Conservation (phyloP, 2,888 invertebrate genomes). For the Lissonota sp. region DNA sequence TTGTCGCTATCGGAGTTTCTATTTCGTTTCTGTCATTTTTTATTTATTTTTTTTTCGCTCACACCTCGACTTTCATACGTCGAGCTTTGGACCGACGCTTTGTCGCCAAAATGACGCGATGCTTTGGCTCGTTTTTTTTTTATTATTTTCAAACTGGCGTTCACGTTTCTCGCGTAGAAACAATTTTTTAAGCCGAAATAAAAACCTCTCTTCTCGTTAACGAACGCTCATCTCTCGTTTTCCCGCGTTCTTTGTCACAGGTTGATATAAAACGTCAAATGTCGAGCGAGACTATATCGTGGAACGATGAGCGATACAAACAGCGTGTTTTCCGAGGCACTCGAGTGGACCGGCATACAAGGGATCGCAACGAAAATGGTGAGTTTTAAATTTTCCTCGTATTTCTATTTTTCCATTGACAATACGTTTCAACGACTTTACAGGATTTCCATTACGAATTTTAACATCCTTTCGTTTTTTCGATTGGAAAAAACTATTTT, state of each 20-base stretch:
- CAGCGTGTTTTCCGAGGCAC: constrained; percentile 17
- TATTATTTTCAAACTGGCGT: neutral
- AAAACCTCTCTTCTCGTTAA: neutral
- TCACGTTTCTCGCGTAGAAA: too few relatives aligned
- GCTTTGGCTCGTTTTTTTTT: constrained; percentile 34
- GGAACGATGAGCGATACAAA: constrained; percentile 46
- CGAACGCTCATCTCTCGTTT: constrained; percentile 13
- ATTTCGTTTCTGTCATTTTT: neutral
- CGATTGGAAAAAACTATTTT: neutral
- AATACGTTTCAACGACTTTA: too few relatives aligned
- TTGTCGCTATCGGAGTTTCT: neutral
- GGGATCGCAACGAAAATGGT: constrained; percentile 10
- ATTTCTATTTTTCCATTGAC: neutral
- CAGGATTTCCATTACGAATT: too few relatives aligned
- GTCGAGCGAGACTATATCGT: constrained; percentile 32
- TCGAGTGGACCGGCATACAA: constrained; percentile 1
- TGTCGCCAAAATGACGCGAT: constrained; percentile 54
- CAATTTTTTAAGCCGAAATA: too few relatives aligned
- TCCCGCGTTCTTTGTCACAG: neutral
- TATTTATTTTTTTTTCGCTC: constrained; percentile 9
- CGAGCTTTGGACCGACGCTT: constrained; percentile 55
- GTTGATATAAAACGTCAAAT: constrained; percentile 11
- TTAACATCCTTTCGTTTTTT: too few relatives aligned
- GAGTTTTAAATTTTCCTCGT: neutral
- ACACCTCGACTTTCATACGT: constrained; percentile 35